These are phyloP conservation scores for Sardinella longiceps DNA, from an alignment of 2,797 vertebrate species.

Conservation along the genomic window DNA sequence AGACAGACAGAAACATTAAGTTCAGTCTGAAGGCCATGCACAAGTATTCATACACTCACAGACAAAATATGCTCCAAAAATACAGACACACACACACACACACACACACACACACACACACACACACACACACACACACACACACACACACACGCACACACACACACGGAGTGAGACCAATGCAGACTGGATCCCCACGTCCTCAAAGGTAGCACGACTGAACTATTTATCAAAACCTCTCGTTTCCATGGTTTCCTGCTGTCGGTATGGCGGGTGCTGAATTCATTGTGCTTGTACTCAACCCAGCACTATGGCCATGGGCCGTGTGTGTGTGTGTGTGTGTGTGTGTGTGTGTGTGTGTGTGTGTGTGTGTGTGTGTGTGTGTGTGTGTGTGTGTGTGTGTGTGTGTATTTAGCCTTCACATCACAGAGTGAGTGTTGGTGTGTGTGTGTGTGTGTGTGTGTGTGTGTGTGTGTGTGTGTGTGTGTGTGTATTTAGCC, in stretches of 20 bases:
- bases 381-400: background rate
- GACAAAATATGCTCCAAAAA: background rate
- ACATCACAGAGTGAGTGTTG: background rate
- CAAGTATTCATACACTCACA: background rate
- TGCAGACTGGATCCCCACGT: background rate
- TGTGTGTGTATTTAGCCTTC: background rate
- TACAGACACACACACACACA: background rate
- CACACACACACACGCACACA: background rate
- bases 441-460: conserved; percentile 33
- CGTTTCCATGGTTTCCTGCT: conserved; percentile 32
- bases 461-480: conserved; percentile 34
- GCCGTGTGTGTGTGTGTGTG: conserved; percentile 21
- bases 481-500: conserved; percentile 28
- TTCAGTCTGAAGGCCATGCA: background rate
- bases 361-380: background rate
- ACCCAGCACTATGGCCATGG: conserved; percentile 45
- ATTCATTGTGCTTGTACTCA: conserved; percentile 28
- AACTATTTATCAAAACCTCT: conserved; percentile 33
- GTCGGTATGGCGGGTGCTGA: conserved; percentile 17
- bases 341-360: background rate
- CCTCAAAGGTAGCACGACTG: conserved; percentile 22
- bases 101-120: background rate
- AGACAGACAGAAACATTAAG: background rate
- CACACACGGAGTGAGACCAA: background rate
- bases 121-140: background rate